Conservation (phyloP, 2,888 invertebrate genomes). For the Priapulus caudatus region DNA sequence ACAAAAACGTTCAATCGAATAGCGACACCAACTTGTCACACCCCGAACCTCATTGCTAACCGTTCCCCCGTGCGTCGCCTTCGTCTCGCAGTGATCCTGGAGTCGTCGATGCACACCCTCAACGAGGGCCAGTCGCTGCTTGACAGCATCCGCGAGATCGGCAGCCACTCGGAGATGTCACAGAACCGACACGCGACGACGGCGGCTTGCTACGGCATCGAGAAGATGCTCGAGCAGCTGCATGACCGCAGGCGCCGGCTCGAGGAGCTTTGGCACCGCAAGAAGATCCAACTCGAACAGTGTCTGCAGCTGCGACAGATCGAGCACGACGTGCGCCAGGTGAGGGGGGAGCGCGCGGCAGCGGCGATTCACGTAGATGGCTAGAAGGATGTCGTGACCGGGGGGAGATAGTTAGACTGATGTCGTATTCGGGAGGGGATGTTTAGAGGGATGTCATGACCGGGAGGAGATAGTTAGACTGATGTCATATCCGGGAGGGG, state of each 20-base stretch:
- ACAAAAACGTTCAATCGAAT: no score
- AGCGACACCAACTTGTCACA: no score
- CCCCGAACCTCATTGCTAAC: no score
- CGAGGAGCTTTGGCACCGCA: conserved; percentile 49
- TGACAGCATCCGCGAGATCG: conserved; percentile 58
- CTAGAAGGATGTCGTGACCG: no score
- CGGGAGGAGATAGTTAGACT: no score
- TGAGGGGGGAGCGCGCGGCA: conserved; percentile 17
- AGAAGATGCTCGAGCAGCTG: conserved; percentile 43
- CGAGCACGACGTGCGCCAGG: conserved; percentile 53
- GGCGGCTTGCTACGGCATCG: conserved; percentile 42
- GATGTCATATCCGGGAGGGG: no score
- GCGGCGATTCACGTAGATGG: no score
- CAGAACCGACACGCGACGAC: conserved; percentile 41
- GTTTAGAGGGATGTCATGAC: no score
- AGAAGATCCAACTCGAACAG: conserved; percentile 63
- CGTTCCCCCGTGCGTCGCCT: no score
- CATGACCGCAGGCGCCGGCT: conserved; percentile 60
- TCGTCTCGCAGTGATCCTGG: no score
- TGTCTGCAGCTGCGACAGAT: conserved; percentile 59
- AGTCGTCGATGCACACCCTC: conserved; percentile 62
- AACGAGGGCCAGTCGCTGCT: conserved; percentile 64
- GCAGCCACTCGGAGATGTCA: conserved; percentile 57
- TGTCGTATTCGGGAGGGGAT: no score
- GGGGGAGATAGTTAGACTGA: no score